phyloP scores from a whole-genome alignment of 2,797 vertebrate genomes.

The Sarcophilus harrisii region DNA sequence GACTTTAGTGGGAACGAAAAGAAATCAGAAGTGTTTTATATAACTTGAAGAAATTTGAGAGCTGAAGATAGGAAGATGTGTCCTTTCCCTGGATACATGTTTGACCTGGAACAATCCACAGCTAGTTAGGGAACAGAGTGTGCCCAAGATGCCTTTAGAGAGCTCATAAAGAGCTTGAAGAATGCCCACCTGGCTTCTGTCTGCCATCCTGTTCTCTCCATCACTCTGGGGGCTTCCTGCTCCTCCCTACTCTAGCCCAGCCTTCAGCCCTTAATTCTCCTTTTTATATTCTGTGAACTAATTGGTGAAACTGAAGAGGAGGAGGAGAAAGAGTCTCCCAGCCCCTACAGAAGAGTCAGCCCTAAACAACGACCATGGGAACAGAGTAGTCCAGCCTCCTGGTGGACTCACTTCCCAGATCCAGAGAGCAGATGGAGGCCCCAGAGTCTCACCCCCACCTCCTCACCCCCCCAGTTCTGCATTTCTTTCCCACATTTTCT shows the following conservation, averaged over 20 bases:
- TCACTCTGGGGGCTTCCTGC: not conserved
- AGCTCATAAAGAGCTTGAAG: not conserved
- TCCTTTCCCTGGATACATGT: not conserved
- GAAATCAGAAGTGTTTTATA: not conserved
- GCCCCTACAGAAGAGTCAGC: conserved; percentile 40
- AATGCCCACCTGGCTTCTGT: not conserved
- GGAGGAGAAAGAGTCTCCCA: not conserved
- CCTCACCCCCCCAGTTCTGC: not conserved
- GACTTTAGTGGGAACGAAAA: not conserved
- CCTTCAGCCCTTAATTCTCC: not conserved
- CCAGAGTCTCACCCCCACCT: conserved; percentile 20
- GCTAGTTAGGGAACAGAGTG: not conserved
- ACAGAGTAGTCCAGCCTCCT: not conserved
- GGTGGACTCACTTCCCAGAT: not conserved
- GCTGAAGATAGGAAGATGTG: not conserved
- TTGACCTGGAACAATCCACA: not conserved
- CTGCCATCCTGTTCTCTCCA: not conserved
- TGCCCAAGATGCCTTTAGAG: not conserved
- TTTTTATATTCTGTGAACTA: not conserved
- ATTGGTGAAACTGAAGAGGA: not conserved
- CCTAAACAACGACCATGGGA: conserved; percentile 22
- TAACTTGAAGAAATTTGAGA: not conserved
- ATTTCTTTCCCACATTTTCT: conserved; percentile 5
- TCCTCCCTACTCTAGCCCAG: accelerated
- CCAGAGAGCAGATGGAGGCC: conserved; percentile 53